These are phyloP conservation scores for Diogma glabrata DNA, from an alignment of 2,888 invertebrate species.

Conservation along the genomic window DNA sequence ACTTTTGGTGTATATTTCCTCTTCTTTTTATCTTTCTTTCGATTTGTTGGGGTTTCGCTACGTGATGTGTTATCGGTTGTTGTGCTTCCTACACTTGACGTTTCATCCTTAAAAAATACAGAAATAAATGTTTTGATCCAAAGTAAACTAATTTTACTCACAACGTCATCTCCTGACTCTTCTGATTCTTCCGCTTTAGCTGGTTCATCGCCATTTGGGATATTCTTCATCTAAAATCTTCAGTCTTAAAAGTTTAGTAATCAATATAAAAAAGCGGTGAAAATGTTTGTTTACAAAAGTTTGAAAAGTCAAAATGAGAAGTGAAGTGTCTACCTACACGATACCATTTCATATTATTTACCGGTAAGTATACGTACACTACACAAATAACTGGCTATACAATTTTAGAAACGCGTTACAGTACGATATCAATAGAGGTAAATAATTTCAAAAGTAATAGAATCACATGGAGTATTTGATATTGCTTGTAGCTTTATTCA, in stretches of 20 bases:
- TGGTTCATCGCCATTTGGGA: constrained; percentile 11
- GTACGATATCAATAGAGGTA: no score
- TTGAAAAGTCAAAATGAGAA: no score
- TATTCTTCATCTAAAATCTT: constrained; percentile 4
- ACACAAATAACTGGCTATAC: no score
- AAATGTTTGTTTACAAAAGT: no score
- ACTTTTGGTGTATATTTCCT: constrained; percentile 48
- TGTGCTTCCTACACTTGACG: constrained; percentile 69
- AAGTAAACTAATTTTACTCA: not conserved
- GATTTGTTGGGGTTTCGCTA: constrained; percentile 69
- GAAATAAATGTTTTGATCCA: not conserved
- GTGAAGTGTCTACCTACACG: no score
- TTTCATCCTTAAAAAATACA: constrained; percentile 43
- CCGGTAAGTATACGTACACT: no score
- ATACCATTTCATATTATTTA: no score
- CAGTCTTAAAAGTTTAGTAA: not conserved
- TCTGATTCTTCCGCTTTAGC: constrained; percentile 14
- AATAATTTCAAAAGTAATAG: no score
- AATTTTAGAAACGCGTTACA: no score
- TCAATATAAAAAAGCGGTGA: not conserved
- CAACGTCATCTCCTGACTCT: constrained; percentile 18
- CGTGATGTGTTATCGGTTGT: constrained; percentile 63
- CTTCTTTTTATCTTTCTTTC: constrained; percentile 41
- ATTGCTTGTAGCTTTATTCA: no score
- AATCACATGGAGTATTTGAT: no score